Percentiles rank a stretch among this genome's conserved stretches.
Evolutionary conservation across 2,797 vertebrate genomes (phyloP).

Genomic region (Phrynocephalus forsythii): DNA sequence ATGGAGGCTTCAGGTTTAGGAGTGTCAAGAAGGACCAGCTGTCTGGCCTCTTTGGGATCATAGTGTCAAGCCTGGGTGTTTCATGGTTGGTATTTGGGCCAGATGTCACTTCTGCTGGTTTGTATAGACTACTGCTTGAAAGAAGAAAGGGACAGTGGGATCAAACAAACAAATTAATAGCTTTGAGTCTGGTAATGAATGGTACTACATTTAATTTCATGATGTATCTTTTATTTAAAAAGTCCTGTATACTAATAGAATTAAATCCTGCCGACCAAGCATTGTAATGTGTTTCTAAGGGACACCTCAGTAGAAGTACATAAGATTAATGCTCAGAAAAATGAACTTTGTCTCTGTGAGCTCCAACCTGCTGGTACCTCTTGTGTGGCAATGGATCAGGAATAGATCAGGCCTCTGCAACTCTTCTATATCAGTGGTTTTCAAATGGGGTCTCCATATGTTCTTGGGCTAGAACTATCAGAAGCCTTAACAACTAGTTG

Average conservation of each 20-base stretch:
- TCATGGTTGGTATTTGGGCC: too few species aligned
- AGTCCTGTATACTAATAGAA: not conserved
- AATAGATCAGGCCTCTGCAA: not conserved
- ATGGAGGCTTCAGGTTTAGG: too few species aligned
- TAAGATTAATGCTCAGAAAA: not conserved
- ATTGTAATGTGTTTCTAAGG: not conserved
- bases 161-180: not conserved
- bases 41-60: too few species aligned
- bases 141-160: too few species aligned
- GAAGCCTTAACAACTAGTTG: too few species aligned
- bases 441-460: too few species aligned
- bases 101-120: too few species aligned
- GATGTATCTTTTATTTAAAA: not conserved
- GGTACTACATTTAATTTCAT: not conserved
- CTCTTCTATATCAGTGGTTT: too few species aligned
- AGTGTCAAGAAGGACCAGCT: too few species aligned
- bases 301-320: not conserved
- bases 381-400: not conserved
- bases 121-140: too few species aligned
- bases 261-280: not conserved
- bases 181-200: not conserved
- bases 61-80: too few species aligned
- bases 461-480: too few species aligned
- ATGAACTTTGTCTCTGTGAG: not conserved
- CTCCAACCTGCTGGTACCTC: not conserved